Conservation (phyloP, 2,888 invertebrate genomes). For the Oxystoma pomonae region DNA sequence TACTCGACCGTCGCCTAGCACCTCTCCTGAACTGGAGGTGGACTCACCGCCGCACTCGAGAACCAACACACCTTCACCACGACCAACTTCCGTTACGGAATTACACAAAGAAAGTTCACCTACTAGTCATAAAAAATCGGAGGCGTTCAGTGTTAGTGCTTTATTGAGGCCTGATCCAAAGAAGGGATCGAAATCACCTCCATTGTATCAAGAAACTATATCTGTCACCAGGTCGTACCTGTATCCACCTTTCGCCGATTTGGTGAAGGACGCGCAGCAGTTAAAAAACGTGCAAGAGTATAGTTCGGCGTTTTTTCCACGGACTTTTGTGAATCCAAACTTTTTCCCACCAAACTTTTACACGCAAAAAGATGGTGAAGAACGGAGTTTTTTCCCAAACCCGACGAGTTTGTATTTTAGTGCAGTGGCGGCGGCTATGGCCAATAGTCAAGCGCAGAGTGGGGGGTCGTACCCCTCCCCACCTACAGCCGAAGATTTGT, state of each 20-base stretch:
- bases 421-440: slow-evolving; percentile 61
- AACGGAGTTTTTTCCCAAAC: slow-evolving; percentile 46
- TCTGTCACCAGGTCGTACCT: slow-evolving; percentile 57
- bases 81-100: slow-evolving; percentile 48
- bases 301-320: slow-evolving; percentile 43
- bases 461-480: slow-evolving; percentile 49
- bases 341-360: slow-evolving; percentile 54
- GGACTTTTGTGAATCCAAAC: slow-evolving; percentile 52
- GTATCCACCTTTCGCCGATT: slow-evolving; percentile 63
- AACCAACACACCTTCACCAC: slow-evolving; percentile 50
- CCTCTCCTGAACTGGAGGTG: slow-evolving; percentile 71
- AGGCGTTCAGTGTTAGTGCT: slow-evolving; percentile 81
- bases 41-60: slow-evolving; percentile 65
- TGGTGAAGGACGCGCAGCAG: slow-evolving; percentile 55
- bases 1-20: slow-evolving; percentile 44
- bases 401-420: slow-evolving; percentile 59
- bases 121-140: slow-evolving; percentile 71
- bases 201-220: slow-evolving; percentile 50
- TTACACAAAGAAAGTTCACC: slow-evolving; percentile 44
- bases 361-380: slow-evolving; percentile 47
- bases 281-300: slow-evolving; percentile 44
- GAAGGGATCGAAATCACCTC: slow-evolving; percentile 39
- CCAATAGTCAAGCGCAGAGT: slow-evolving; percentile 45
- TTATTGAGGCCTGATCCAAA: slow-evolving; percentile 71
- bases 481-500: slow-evolving; percentile 54